Evolutionary conservation across 2,113 vertebrate genomes (phyloP).

Genomic region (Illadopsis cleaveri): DNA sequence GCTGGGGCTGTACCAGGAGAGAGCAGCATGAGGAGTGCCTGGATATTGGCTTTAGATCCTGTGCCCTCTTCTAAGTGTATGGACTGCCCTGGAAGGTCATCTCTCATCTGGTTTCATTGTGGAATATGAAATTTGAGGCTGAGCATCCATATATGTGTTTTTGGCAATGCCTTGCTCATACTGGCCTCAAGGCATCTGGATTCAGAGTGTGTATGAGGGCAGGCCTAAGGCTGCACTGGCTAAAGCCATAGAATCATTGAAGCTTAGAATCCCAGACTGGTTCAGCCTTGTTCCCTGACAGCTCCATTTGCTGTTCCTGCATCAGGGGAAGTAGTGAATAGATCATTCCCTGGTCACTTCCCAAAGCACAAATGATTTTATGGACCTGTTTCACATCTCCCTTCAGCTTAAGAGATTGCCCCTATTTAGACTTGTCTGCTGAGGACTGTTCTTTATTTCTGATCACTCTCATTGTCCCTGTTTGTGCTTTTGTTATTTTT

Average conservation of each 20-base stretch:
- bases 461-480: background rate
- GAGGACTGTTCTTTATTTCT: background rate
- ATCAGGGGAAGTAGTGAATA: background rate
- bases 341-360: background rate
- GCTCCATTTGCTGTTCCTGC: background rate
- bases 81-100: background rate
- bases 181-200: background rate
- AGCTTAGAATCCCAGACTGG: background rate
- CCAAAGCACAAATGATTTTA: background rate
- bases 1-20: background rate
- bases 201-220: background rate
- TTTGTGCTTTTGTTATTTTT: background rate
- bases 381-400: background rate
- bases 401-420: background rate
- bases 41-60: background rate
- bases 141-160: background rate
- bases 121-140: background rate
- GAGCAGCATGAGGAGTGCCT: background rate
- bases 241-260: background rate
- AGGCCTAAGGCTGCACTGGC: background rate
- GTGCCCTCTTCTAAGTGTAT: background rate
- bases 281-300: background rate
- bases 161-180: background rate
- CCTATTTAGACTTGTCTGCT: background rate
- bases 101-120: background rate